phyloP scores from a whole-genome alignment of 2,888 invertebrate species.

The Uloborus plumipes region DNA sequence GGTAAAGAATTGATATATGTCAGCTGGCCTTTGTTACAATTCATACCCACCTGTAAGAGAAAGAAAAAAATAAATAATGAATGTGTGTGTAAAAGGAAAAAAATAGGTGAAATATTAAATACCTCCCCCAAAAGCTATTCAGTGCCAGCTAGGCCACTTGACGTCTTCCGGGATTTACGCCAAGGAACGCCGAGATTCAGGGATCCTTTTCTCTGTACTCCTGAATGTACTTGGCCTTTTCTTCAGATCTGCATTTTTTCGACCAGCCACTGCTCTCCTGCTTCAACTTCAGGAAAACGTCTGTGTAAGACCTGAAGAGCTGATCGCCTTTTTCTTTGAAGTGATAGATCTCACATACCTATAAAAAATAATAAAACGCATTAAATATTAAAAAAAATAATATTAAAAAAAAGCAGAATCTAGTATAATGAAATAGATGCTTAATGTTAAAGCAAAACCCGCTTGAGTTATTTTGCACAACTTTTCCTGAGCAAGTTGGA shows the following conservation, averaged over 20 bases:
- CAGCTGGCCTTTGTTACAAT: not conserved
- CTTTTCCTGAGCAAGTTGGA: slow-evolving; percentile 66
- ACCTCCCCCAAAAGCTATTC: slow-evolving; percentile 66
- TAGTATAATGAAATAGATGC: too few species aligned
- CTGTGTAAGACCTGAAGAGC: too few species aligned
- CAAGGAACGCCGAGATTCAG: slow-evolving; percentile 63
- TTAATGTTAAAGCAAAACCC: slow-evolving; percentile 15
- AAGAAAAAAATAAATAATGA: too few species aligned
- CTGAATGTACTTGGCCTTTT: slow-evolving; percentile 66
- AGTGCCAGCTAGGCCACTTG: slow-evolving; percentile 64
- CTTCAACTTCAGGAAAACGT: too few species aligned
- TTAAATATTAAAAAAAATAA: slow-evolving; percentile 42
- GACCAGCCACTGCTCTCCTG: slow-evolving; percentile 67
- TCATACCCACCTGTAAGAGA: slow-evolving; percentile 6
- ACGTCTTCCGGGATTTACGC: slow-evolving; percentile 65
- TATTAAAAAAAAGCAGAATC: not conserved
- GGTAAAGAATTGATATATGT: not conserved
- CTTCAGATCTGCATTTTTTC: slow-evolving; percentile 60
- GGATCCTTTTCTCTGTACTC: slow-evolving; percentile 60
- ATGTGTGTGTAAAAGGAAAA: too few species aligned
- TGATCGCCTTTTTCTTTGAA: too few species aligned
- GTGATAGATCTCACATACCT: slow-evolving; percentile 66
- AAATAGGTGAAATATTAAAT: too few species aligned
- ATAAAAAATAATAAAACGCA: slow-evolving; percentile 66
- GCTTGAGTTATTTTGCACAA: slow-evolving; percentile 67